phyloP scores from a whole-genome alignment of 2,797 vertebrate genomes.

The Falco biarmicus region DNA sequence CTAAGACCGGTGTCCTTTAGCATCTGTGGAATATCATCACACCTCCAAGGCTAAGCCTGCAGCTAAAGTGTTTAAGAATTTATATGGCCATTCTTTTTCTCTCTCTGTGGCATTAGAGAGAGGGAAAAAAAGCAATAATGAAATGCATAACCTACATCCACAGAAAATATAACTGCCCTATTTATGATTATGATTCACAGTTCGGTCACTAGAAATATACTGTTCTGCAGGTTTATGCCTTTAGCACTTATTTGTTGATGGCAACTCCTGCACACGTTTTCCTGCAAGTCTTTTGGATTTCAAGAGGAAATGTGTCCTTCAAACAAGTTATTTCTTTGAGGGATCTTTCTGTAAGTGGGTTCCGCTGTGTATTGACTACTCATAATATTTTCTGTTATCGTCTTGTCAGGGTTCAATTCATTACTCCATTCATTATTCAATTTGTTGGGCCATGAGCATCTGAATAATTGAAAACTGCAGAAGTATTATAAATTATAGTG shows the following conservation, averaged over 20 bases:
- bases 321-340: slow-evolving; percentile 69
- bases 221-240: slow-evolving; percentile 57
- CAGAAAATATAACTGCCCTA: slow-evolving; percentile 68
- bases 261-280: slow-evolving; percentile 47
- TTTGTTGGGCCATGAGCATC: slow-evolving; percentile 81
- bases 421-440: slow-evolving; percentile 82
- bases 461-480: slow-evolving; percentile 81
- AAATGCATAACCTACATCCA: slow-evolving; percentile 63
- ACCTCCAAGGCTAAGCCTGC: slow-evolving; percentile 67
- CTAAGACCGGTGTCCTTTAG: slow-evolving; percentile 62
- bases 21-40: slow-evolving; percentile 65
- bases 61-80: slow-evolving; percentile 69
- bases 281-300: slow-evolving; percentile 50
- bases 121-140: slow-evolving; percentile 58
- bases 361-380: slow-evolving; percentile 47
- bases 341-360: slow-evolving; percentile 36
- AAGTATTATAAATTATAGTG: slow-evolving; percentile 81
- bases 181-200: slow-evolving; percentile 76
- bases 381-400: slow-evolving; percentile 69
- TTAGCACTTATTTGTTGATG: slow-evolving; percentile 64
- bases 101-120: slow-evolving; percentile 59
- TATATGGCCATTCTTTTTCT: slow-evolving; percentile 57
- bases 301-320: slow-evolving; percentile 73
- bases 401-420: slow-evolving; percentile 79
- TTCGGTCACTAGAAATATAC: slow-evolving; percentile 70